These are phyloP conservation scores for Venustaconcha ellipsiformis DNA, from an alignment of 1,140 invertebrate species.

Conservation along the genomic window DNA sequence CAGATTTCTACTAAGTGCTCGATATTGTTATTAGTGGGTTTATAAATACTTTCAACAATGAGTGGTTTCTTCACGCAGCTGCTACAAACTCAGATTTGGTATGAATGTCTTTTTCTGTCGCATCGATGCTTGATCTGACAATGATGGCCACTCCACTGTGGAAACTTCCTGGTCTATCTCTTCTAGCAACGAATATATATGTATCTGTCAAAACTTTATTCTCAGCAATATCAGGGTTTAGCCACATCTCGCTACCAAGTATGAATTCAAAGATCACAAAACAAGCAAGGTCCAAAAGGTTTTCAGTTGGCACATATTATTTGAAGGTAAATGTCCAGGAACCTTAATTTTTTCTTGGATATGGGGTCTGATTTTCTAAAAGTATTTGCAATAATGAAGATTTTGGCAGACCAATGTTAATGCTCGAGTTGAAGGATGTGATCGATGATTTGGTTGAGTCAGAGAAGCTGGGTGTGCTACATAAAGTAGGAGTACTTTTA, in stretches of 20 bases:
- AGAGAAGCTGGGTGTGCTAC: neutral
- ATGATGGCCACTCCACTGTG: constrained; percentile 2
- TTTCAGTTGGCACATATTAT: neutral
- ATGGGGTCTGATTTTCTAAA: neutral
- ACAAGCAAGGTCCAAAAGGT: neutral
- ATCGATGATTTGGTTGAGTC: neutral
- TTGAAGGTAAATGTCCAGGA: neutral
- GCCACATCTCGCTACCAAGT: constrained; percentile 6
- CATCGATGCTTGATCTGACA: neutral
- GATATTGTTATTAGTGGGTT: no score
- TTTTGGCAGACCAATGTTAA: no score
- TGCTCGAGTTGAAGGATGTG: neutral
- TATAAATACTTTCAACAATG: no score
- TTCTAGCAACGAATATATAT: constrained; percentile 3
- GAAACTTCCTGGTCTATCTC: neutral
- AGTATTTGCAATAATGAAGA: no score
- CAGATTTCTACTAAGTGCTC: no score
- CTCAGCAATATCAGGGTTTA: neutral
- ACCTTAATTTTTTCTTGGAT: constrained; percentile 2
- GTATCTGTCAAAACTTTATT: constrained; percentile 1
- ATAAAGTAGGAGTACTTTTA: no score
- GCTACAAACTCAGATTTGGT: no score
- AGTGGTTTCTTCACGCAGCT: no score
- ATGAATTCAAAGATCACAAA: neutral
- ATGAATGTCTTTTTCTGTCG: neutral